Conservation (phyloP, 2,888 invertebrate species). For the Taenaris catops region DNA sequence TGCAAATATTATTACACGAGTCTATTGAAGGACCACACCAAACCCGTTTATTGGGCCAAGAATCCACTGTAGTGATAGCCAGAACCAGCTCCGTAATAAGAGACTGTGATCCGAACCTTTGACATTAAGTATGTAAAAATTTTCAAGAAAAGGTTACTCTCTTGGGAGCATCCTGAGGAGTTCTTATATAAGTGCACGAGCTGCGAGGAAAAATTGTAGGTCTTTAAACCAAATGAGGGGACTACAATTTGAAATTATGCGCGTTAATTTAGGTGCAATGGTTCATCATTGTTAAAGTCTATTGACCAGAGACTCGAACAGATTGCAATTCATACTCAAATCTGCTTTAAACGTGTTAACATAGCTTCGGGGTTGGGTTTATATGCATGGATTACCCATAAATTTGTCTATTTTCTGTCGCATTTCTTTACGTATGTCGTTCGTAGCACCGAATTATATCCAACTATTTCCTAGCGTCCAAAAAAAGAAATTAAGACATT, state of each 20-base stretch:
- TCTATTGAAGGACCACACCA: slow-evolving; percentile 58
- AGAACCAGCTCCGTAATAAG: slow-evolving; percentile 44
- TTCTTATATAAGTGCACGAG: slow-evolving; percentile 9
- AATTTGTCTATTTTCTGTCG: no score
- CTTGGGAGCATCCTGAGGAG: slow-evolving; percentile 22
- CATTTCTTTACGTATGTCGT: no score
- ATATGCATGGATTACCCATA: no score
- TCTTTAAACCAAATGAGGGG: slow-evolving; percentile 19
- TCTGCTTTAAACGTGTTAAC: slow-evolving; percentile 70
- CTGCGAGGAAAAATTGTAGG: slow-evolving; percentile 30
- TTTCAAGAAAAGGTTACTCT: slow-evolving; percentile 31
- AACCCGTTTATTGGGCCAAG: slow-evolving; percentile 45
- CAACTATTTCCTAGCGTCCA: no score
- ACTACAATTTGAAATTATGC: slow-evolving; percentile 10
- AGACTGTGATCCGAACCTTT: slow-evolving; percentile 39
- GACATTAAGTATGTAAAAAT: slow-evolving; percentile 34
- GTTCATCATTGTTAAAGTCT: slow-evolving; percentile 38
- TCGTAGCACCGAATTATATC: no score
- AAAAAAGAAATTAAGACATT: no score
- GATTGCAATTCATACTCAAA: slow-evolving; percentile 70
- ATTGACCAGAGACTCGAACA: slow-evolving; percentile 53
- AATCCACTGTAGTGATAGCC: slow-evolving; percentile 33
- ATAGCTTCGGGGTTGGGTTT: slow-evolving; percentile 58
- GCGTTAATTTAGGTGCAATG: slow-evolving; percentile 28
- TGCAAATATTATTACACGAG: slow-evolving; percentile 67